Evolutionary conservation across 2,888 invertebrate genomes (phyloP).

Genomic region (Panorpa germanica): DNA sequence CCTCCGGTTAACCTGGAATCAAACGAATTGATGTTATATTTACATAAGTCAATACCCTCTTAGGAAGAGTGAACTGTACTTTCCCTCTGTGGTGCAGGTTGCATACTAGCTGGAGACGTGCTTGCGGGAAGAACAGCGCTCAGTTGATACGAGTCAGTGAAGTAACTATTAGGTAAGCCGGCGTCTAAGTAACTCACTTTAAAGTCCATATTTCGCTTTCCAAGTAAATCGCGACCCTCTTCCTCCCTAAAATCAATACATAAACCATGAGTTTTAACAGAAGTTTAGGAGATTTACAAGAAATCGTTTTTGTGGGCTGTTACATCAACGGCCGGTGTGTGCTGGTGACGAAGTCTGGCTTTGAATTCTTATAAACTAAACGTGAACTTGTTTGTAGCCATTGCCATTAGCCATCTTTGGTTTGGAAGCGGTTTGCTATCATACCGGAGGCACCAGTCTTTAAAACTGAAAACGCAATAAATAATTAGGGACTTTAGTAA

Average conservation of each 20-base stretch:
- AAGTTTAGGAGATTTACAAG: no score
- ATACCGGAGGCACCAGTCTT: constrained; percentile 93
- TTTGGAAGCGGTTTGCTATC: constrained; percentile 86
- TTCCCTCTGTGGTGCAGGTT: constrained; percentile 32
- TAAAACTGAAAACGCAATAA: constrained; percentile 42
- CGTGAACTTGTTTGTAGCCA: constrained; percentile 85
- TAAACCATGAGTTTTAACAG: constrained; percentile 4
- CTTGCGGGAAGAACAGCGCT: constrained; percentile 19
- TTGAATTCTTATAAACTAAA: constrained; percentile 90
- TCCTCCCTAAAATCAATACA: constrained; percentile 54
- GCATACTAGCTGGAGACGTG: constrained; percentile 22
- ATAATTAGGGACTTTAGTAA: not conserved
- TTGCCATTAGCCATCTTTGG: constrained; percentile 75
- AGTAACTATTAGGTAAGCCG: constrained; percentile 65
- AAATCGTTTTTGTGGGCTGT: constrained; percentile 25
- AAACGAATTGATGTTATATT: no score
- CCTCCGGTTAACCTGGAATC: constrained; percentile 42
- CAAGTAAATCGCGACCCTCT: constrained; percentile 81
- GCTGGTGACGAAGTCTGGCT: constrained; percentile 90
- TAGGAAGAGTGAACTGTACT: no score
- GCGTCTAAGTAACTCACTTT: constrained; percentile 84
- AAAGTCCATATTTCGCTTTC: constrained; percentile 90
- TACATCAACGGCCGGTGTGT: constrained; percentile 90
- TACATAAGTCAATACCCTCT: no score
- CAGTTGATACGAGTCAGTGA: constrained; percentile 56